Base-by-base conservation (phyloP, 1,140 invertebrate genomes). In the Helicoverpa armigera region DNA sequence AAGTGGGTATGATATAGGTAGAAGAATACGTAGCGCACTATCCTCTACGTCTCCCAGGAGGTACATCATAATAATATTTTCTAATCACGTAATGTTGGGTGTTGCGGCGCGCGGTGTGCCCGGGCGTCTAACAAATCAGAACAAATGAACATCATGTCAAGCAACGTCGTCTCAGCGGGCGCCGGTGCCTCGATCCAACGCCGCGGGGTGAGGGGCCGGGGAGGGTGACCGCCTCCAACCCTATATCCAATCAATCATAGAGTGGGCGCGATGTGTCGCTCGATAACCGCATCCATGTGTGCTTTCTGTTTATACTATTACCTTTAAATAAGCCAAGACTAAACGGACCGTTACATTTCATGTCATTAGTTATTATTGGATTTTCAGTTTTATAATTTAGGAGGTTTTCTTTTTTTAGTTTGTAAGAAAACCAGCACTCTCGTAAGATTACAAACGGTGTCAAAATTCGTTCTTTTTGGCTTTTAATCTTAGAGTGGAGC, bases 81-180 rank as follows among this genome's bases (percentile, higher is more conserved):
- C 79, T 81, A 86, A 85, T 83, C 82, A 84, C 72, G 82, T 84
- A 85, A 83, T 80, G 77, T 81, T 70, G 29, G 75, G 76, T 82
- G 82, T 78, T 75, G 61, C 53, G 65, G 69, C 29, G 70, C 65
- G 82, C 60, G 80, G 61, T 79, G 80, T 73, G 80, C 73, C 60
- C 63, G 61, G 60, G 61, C 86, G 83, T 88, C 80, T 87, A 86
- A 89, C 84, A 88, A 90, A 88, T 89, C 87, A 87, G 86, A 85
- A 88, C 87, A 89, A 88, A 90, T 89, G 84, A 85, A 85, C 84
- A 86, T 48, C 82, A 81, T 89, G 86, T 87, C 83, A 81, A 83
- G 81, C 84, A 81, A 72, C 82, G 85, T 75, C 75, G 85, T 87
- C 88, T 86, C 86, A 77, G 80, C 82, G 81, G 86, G 83, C 77